These are phyloP conservation scores for Pipistrellus pygmaeus DNA, from an alignment of 2,797 vertebrate species.

Conservation along the genomic window DNA sequence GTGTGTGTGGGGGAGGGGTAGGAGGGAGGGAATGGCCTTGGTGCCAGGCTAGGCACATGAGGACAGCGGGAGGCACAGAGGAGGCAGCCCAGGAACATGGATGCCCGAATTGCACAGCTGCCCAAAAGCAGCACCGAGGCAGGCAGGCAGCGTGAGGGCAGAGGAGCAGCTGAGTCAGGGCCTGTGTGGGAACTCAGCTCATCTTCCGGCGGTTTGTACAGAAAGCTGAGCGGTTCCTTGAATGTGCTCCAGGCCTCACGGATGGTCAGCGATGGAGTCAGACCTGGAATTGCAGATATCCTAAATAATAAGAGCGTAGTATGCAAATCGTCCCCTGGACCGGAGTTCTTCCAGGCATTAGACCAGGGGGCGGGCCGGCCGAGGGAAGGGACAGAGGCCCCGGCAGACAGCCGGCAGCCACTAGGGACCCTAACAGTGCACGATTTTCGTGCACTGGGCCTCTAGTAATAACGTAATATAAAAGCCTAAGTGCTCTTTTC, in stretches of 20 bases:
- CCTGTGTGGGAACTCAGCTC: background rate
- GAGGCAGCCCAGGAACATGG: background rate
- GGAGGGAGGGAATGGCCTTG: background rate
- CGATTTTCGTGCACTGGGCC: too few species aligned
- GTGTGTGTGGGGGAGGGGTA: too few species aligned
- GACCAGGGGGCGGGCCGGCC: too few species aligned
- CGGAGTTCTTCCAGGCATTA: too few species aligned
- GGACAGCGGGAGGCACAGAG: background rate
- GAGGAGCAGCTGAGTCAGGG: background rate
- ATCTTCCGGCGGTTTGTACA: background rate
- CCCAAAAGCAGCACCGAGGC: background rate
- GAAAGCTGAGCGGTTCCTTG: accelerated
- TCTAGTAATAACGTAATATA: background rate
- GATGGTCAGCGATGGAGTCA: constrained; percentile 67
- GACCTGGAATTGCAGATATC: background rate
- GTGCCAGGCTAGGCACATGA: background rate
- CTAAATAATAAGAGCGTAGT: too few species aligned
- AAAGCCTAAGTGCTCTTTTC: background rate
- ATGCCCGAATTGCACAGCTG: background rate
- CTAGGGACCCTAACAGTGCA: too few species aligned
- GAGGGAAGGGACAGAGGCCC: too few species aligned
- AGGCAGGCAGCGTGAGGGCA: background rate
- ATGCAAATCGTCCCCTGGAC: too few species aligned
- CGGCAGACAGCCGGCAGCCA: too few species aligned
- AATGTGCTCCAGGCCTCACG: constrained; percentile 42